Evolutionary conservation across 2,888 invertebrate genomes (phyloP).

Genomic region (Macaria notata): DNA sequence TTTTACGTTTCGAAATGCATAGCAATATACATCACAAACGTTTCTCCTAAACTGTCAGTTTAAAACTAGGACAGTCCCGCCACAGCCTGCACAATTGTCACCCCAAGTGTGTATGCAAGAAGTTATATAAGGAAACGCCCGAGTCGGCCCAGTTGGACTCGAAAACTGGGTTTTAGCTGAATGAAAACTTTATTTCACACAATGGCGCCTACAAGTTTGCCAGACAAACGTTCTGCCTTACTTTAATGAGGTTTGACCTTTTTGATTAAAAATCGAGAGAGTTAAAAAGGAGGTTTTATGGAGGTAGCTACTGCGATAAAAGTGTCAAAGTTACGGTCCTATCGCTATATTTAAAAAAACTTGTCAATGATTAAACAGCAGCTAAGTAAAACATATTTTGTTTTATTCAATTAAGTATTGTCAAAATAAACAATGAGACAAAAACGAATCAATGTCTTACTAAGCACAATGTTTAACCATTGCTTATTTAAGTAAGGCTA

Average conservation of each 20-base stretch:
- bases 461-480: no score
- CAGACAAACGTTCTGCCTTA: constrained; percentile 11
- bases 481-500: no score
- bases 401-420: no score
- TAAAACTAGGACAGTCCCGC: not conserved
- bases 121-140: constrained; percentile 29
- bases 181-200: constrained; percentile 26
- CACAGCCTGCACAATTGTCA: constrained; percentile 3
- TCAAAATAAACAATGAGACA: no score
- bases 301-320: no score
- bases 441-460: no score
- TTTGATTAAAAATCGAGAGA: not conserved
- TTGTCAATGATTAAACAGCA: no score
- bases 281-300: not conserved
- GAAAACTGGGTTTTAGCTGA: constrained; percentile 20
- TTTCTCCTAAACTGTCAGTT: not conserved
- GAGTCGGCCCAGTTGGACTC: constrained; percentile 28
- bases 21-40: not conserved
- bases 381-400: no score
- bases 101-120: constrained; percentile 16
- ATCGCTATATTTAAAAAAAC: no score
- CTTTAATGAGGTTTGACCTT: constrained; percentile 16
- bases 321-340: no score
- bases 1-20: no score
- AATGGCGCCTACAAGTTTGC: constrained; percentile 23